phyloP scores from a whole-genome alignment of 2,797 vertebrate species.

The Melanotaenia pygmaea region DNA sequence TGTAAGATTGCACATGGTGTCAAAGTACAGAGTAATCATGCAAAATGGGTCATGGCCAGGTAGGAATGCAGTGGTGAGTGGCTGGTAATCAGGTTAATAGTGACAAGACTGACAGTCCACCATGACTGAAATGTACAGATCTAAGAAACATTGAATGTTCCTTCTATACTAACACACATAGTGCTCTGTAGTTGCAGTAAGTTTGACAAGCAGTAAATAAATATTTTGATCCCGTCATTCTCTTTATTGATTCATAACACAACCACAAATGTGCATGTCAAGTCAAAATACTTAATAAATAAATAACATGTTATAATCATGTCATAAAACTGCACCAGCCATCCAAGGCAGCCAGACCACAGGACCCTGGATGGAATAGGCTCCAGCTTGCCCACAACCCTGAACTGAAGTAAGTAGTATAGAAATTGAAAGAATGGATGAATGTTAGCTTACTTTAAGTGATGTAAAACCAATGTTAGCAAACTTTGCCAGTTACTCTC shows the following conservation, averaged over 20 bases:
- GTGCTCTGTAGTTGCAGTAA: slow-evolving; percentile 80
- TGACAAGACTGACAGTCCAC: slow-evolving; percentile 36
- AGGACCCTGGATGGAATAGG: too few relatives aligned
- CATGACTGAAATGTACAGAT: slow-evolving; percentile 66
- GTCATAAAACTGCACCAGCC: neutral
- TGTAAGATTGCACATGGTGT: slow-evolving; percentile 48
- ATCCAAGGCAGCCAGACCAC: too few relatives aligned
- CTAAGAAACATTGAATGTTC: slow-evolving; percentile 73
- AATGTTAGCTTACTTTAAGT: too few relatives aligned
- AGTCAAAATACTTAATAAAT: neutral
- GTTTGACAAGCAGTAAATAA: slow-evolving; percentile 78
- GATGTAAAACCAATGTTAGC: neutral
- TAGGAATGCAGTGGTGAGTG: neutral
- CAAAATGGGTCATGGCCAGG: slow-evolving; percentile 8
- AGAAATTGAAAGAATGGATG: too few relatives aligned
- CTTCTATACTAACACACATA: slow-evolving; percentile 77
- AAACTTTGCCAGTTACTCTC: neutral
- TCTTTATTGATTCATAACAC: slow-evolving; percentile 39
- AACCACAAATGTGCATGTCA: slow-evolving; percentile 1
- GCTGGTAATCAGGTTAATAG: slow-evolving; percentile 39
- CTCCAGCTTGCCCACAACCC: too few relatives aligned
- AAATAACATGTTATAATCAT: neutral
- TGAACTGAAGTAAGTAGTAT: too few relatives aligned
- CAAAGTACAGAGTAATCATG: slow-evolving; percentile 29
- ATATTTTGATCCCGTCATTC: slow-evolving; percentile 54